A percentile compares a stretch with the other conserved stretches of the same genome.
These are phyloP conservation scores for Semotilus atromaculatus DNA, from an alignment of 2,797 vertebrate genomes.

Conservation along the genomic window DNA sequence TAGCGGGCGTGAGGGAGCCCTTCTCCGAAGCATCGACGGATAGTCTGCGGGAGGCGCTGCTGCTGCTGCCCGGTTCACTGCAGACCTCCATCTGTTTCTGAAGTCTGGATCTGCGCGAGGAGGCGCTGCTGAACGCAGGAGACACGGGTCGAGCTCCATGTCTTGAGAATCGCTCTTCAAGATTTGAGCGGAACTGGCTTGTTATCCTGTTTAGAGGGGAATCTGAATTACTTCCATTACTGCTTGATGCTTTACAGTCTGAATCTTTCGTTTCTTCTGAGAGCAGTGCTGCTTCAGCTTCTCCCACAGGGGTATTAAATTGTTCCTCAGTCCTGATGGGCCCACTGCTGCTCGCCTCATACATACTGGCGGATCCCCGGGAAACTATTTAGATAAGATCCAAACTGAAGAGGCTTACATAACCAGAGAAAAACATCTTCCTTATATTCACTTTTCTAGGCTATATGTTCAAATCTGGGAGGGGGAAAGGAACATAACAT, in stretches of 20 bases:
- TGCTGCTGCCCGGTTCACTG: slow-evolving; percentile 48
- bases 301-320: slow-evolving; percentile 26
- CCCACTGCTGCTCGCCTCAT: slow-evolving; percentile 45
- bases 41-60: slow-evolving; percentile 15
- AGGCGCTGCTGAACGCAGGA: slow-evolving; percentile 53
- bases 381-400: slow-evolving; percentile 58
- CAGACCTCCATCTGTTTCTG: slow-evolving; percentile 70
- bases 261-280: slow-evolving; percentile 17
- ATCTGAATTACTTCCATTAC: slow-evolving; percentile 54
- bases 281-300: slow-evolving; percentile 28
- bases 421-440: slow-evolving; percentile 5
- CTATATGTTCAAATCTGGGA: not conserved
- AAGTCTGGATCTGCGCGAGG: slow-evolving; percentile 72
- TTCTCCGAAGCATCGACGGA: slow-evolving; percentile 63
- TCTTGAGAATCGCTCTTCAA: slow-evolving; percentile 66
- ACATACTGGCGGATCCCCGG: slow-evolving; percentile 60
- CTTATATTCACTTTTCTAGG: not conserved
- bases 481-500: not conserved
- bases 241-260: slow-evolving; percentile 56
- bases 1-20: slow-evolving; percentile 70
- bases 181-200: slow-evolving; percentile 49
- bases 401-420: slow-evolving; percentile 31
- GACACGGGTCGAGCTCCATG: slow-evolving; percentile 66
- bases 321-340: slow-evolving; percentile 35
- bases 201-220: not conserved